These are phyloP conservation scores for Caenorhabditis inopinata DNA, from an alignment of 1,140 invertebrate genomes.

Conservation along the genomic window DNA sequence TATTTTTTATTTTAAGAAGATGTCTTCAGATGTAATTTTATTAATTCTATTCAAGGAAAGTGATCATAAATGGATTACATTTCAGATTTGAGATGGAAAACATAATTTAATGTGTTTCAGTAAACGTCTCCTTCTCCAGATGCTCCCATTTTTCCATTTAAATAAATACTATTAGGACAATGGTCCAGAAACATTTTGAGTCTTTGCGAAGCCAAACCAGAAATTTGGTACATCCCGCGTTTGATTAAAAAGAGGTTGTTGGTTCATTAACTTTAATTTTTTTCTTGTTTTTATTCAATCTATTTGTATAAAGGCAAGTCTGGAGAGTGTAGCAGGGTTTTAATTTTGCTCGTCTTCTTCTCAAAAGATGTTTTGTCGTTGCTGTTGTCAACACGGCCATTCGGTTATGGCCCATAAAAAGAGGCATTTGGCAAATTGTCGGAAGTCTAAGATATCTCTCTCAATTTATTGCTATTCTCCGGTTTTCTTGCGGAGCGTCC, in stretches of 20 bases:
- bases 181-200: background rate
- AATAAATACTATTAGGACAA: no score
- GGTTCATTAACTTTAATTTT: background rate
- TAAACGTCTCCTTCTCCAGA: background rate
- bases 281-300: background rate
- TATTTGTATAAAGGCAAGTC: no score
- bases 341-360: background rate
- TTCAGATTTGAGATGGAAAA: background rate
- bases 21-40: background rate
- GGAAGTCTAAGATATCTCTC: constrained; percentile 17
- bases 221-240: background rate
- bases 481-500: background rate
- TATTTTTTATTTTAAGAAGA: constrained; percentile 1
- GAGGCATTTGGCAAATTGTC: constrained; percentile 17
- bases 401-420: constrained; percentile 32
- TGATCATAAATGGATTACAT: constrained; percentile 1
- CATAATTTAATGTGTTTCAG: background rate
- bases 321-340: background rate
- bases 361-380: background rate
- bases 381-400: constrained; percentile 22
- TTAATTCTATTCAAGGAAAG: background rate
- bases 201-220: background rate
- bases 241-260: background rate
- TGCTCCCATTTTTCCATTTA: background rate
- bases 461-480: constrained; percentile 5